Evolutionary conservation across 2,113 vertebrate species (phyloP), one percentile per base, ranked within the genome.

Genomic region (Megaptera novaeangliae): DNA sequence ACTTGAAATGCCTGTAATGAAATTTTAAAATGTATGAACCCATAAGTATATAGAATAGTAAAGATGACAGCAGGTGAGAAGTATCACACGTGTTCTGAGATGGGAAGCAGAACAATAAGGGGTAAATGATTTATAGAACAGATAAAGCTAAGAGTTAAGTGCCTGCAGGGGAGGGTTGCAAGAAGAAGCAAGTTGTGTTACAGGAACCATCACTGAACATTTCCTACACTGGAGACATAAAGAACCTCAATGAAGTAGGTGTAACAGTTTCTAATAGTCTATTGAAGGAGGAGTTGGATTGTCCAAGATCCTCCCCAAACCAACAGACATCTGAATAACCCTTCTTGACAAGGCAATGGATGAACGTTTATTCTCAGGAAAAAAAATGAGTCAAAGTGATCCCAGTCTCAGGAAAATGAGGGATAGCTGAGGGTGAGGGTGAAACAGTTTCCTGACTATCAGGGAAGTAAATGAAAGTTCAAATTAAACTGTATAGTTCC

Each of bases 191-290:
- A 61, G 2, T 5, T 68, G 25, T 49, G 34, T 31, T 41, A 23
- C 8, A 77, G 27, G 59, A 83, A n/a, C 29, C 10, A n/a, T 11
- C 34, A 0, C 5, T 14, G 57, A 29, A 44, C 20, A 6, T 46
- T 72, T 41, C 46, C 81, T 72, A 2, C 7, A 23, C 39, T 39
- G 3, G 34, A 77, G 6, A 12, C 4, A 17, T 8, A 64, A 36
- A 0, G 2, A 6, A 11, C 25, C 15, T 44, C 41, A 25, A 2
- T 39, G 12, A 10, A 52, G 36, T 6, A 31, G 34, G 4, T 0
- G 9, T 68, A 75, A 61, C 3, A 15, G 20, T 66, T 44, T 14
- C 21, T 49, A 57, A 20, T 1, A 34, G 23, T 74, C 18, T 15
- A 55, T 6, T 17, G 15, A 20, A 94, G 25, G 4, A 86, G 17